Base-by-base conservation (phyloP, 2,797 vertebrate species). In the Crocidura indochinensis region DNA sequence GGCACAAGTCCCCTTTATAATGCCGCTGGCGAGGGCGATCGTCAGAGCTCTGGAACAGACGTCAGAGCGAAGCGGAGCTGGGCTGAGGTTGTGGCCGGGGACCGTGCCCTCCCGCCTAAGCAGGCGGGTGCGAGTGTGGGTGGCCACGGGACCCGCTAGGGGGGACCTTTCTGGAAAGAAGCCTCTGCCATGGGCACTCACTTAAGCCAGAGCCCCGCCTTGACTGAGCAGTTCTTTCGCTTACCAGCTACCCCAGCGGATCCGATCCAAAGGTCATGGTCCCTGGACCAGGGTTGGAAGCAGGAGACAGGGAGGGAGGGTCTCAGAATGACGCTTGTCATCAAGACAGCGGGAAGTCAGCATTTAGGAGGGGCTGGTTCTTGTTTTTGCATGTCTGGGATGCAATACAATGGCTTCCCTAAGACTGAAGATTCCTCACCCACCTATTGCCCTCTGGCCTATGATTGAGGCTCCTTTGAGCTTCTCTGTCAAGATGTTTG, bases 41-140 rank as follows among this genome's bases (percentile, higher is more conserved):
- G 98, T 99, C 98, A 98, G 98, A 98, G 97, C 94, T 95, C 56
- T 97, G 97, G 91, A 92, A 94, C 94, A 90, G 97, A 98, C 99
- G 99, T 99, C 99, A 99, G 98, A 98, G 97, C 22, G 95, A 93
- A 89, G 38, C 38, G 38, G 97, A 65, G 96, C 91, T 97, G 96
- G 64, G 91, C 51, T 95, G 92, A 85, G 92, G 72, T 56, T 93
- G 68, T 88, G 79, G 91, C 84, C 69, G 91, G 78, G 89, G 81
- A 75, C 31, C 0, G 68, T 53, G 94, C 67, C 88, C 87, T 84
- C 10, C 6, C 38, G 24, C 56, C 84, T 62, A 24, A 56, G 53
- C 11, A 6, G 64, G 27, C 10, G 38, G 67, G 47, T 29, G 75
- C 29, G 64, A 22, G 71, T 64, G 56, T 7, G 44, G 77, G 91